A percentile compares a stretch with the other conserved stretches of the same genome.
phyloP scores from a whole-genome alignment of 2,113 vertebrate species.

The Vombatus ursinus region DNA sequence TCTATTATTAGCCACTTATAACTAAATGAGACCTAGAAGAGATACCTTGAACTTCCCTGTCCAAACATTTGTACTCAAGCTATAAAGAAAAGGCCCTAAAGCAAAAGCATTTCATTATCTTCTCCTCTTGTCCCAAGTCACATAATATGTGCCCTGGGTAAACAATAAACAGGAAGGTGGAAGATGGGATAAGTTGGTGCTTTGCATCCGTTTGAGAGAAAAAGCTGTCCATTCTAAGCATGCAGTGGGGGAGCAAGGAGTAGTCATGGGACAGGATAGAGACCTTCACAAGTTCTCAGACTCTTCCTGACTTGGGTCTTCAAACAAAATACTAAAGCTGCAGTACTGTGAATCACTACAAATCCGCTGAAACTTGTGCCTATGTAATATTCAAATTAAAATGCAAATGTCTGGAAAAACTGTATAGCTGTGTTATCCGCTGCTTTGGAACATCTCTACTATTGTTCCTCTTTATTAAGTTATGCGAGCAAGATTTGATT shows the following conservation, averaged over 20 bases:
- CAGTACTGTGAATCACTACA: background rate
- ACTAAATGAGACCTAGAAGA: slow-evolving; percentile 40
- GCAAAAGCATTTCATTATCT: background rate
- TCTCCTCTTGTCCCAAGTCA: background rate
- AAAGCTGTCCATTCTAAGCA: background rate
- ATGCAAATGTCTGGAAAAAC: slow-evolving; percentile 13
- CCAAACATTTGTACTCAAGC: slow-evolving; percentile 17
- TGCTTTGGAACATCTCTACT: background rate
- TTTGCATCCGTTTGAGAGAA: background rate
- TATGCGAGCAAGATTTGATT: background rate
- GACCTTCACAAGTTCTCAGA: background rate
- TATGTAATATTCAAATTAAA: background rate
- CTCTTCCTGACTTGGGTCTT: background rate
- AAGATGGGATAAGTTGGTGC: background rate
- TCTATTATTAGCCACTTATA: background rate
- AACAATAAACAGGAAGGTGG: background rate
- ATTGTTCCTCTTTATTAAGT: background rate
- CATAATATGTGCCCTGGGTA: background rate
- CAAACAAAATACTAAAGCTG: background rate
- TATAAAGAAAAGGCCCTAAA: background rate
- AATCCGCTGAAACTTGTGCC: slow-evolving; percentile 8
- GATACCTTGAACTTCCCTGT: slow-evolving; percentile 7
- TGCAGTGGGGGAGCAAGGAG: background rate
- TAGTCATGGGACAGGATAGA: background rate
- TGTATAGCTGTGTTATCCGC: background rate